Base-by-base conservation (phyloP, 2,113 vertebrate species). In the Pseudorasbora parva region DNA sequence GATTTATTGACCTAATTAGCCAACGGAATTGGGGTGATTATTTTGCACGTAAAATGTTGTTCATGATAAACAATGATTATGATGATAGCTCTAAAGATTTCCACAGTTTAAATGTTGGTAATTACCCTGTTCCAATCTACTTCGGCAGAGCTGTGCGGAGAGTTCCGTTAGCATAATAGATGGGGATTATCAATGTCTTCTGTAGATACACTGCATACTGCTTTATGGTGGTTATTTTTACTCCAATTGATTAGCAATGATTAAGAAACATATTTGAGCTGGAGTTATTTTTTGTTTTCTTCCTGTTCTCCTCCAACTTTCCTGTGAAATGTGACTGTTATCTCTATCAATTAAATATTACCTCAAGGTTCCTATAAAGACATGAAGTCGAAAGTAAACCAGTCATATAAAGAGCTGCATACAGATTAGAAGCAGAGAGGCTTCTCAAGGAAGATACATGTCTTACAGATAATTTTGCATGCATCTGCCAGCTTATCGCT, bases 1-100 rank as follows among this genome's bases (percentile, higher is more conserved):
- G 21, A 81, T 68, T 74, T 86, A 88, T 86, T 84, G 85, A 86
- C 87, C 82, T 88, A 88, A 86, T 88, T 88, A 86, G 59, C 41
- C 12, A 76, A 81, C 8, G 74, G 85, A 74, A 86, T 74, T 82
- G 82, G 47, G 79, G 47, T 73, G 78, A 82, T 84, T 77, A 86
- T 84, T 88, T 80, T 88, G 84, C 45, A 25, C 75, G 73, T 84
- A 78, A 86, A 82, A 86, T 78, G 78, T 69, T 81, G 64, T 86
- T 84, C 76, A 74, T 82, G 85, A 86, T 84, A 86, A 86, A 88
- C 23, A 85, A 41, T n/a, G 56, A 82, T 66, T 77, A 78, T 72
- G 77, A 78, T 78, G 84, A 84, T 84, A 73, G 85, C 85, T 82
- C 73, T 79, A 86, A 84, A 84, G 82, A 88, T 86, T 84, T 88